phyloP scores from a whole-genome alignment of 2,888 invertebrate genomes.

The Aleiodes leptofemur region DNA sequence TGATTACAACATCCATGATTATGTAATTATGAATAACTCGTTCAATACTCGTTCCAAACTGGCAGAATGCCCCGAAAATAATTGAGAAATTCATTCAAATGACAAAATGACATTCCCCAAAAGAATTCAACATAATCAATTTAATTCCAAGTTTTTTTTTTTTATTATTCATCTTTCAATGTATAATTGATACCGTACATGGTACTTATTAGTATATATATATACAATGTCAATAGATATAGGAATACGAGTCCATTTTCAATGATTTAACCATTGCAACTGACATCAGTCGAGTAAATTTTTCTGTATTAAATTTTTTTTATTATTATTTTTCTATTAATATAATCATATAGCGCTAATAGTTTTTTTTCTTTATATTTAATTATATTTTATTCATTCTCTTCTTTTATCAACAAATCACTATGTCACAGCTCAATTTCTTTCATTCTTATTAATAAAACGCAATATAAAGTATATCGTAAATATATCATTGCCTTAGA shows the following conservation, averaged over 20 bases:
- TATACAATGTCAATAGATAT: slow-evolving; percentile 23
- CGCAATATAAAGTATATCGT: slow-evolving; percentile 44
- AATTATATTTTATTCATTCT: slow-evolving; percentile 64
- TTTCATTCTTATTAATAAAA: slow-evolving; percentile 64
- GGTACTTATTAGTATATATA: slow-evolving; percentile 9
- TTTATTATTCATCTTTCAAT: slow-evolving; percentile 9
- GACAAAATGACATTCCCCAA: not conserved
- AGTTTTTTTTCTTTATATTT: slow-evolving; percentile 8
- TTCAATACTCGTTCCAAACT: too few species aligned
- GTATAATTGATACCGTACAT: not conserved
- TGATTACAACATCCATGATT: too few species aligned
- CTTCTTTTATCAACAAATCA: slow-evolving; percentile 70
- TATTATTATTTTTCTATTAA: slow-evolving; percentile 25
- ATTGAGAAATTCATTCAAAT: not conserved
- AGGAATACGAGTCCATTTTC: slow-evolving; percentile 10
- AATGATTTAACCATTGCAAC: slow-evolving; percentile 22
- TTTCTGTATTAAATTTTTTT: slow-evolving; percentile 37
- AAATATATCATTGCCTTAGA: too few species aligned
- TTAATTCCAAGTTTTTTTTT: slow-evolving; percentile 1
- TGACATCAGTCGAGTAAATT: slow-evolving; percentile 14
- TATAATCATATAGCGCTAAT: slow-evolving; percentile 26
- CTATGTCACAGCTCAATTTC: slow-evolving; percentile 72
- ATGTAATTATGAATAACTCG: too few species aligned
- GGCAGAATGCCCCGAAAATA: too few species aligned
- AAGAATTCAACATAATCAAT: not conserved